Percentiles rank a stretch among this genome's conserved stretches.
Evolutionary conservation across 2,888 invertebrate genomes (phyloP).

Genomic region (Galerucella pusilla): DNA sequence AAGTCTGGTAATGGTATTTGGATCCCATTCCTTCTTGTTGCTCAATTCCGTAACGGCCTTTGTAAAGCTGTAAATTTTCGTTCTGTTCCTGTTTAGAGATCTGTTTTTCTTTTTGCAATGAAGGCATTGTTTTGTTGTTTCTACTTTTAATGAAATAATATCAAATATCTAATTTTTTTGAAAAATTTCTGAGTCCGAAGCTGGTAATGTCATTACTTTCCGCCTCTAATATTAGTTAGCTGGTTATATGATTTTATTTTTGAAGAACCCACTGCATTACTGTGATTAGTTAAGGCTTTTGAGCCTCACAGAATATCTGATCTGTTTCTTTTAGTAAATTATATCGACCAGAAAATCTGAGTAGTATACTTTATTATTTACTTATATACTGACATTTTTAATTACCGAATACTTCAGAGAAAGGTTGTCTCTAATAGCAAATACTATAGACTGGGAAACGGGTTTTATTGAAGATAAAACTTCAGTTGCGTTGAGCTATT

Average conservation of each 20-base stretch:
- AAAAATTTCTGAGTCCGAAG: neutral
- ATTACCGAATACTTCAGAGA: constrained; percentile 2
- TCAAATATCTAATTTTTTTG: too few species aligned
- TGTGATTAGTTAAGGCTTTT: constrained; percentile 16
- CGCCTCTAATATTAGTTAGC: constrained; percentile 7
- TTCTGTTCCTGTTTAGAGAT: too few species aligned
- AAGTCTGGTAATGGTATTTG: too few species aligned
- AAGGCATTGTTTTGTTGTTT: too few species aligned
- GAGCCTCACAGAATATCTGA: constrained; percentile 3
- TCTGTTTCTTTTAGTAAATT: constrained; percentile 14
- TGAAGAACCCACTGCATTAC: constrained; percentile 14
- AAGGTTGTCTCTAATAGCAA: neutral
- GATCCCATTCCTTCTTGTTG: too few species aligned
- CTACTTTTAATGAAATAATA: too few species aligned
- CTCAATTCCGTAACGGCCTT: too few species aligned
- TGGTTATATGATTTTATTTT: constrained; percentile 10
- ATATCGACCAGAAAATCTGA: constrained; percentile 10
- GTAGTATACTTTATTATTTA: constrained; percentile 2
- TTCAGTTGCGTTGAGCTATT: too few species aligned
- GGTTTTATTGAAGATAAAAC: too few species aligned
- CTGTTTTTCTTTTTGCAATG: too few species aligned
- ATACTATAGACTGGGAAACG: neutral
- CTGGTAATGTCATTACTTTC: constrained; percentile 1
- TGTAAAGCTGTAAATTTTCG: too few species aligned
- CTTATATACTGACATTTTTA: constrained; percentile 2